Conservation (phyloP, 2,797 vertebrate species). For the Tapera naevia region DNA sequence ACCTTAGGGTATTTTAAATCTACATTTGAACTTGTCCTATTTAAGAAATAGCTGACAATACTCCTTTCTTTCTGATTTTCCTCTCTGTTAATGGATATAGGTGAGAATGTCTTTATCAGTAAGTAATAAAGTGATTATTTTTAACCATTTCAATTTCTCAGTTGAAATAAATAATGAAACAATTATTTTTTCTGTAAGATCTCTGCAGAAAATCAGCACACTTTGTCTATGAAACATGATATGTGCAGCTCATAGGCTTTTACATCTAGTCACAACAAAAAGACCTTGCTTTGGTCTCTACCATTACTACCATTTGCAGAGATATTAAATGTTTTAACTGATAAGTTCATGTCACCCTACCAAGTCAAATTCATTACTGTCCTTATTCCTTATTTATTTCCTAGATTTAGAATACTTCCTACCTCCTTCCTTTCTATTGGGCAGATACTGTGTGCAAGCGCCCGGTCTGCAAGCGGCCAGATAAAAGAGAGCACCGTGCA, state of each 20-base stretch:
- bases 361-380: not conserved
- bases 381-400: not conserved
- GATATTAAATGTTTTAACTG: not conserved
- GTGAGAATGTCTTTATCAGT: not conserved
- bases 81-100: not conserved
- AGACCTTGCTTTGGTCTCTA: not conserved
- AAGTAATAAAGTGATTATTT: slow-evolving; percentile 2
- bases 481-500: not conserved
- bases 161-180: not conserved
- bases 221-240: not conserved
- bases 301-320: not conserved
- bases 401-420: not conserved
- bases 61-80: not conserved
- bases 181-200: not conserved
- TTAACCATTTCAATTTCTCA: not conserved
- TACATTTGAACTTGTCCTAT: not conserved
- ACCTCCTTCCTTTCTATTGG: not conserved
- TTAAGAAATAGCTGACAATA: not conserved
- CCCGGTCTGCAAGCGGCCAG: not conserved
- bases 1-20: not conserved
- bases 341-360: not conserved
- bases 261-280: not conserved
- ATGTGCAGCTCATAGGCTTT: not conserved
- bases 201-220: not conserved
- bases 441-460: not conserved